These are phyloP conservation scores for Dasysyrphus tricinctus DNA, from an alignment of 2,888 invertebrate species.

Conservation along the genomic window DNA sequence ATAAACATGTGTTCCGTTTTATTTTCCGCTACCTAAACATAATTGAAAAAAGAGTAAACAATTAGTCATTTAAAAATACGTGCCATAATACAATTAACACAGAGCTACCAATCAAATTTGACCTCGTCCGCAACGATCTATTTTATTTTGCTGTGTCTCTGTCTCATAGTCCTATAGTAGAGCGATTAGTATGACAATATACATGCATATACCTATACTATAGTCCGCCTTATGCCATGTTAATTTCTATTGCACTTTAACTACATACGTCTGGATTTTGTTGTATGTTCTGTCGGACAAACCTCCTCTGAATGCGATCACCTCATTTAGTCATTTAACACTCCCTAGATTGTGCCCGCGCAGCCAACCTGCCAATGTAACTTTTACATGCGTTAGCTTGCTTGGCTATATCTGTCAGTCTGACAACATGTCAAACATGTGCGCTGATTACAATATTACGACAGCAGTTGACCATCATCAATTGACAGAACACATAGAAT, in stretches of 20 bases:
- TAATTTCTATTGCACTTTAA: constrained; percentile 4
- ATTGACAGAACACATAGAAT: constrained; percentile 55
- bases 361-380: constrained; percentile 6
- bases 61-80: constrained; percentile 50
- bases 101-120: constrained; percentile 44
- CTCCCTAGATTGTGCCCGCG: constrained; percentile 2
- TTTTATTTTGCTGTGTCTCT: background rate
- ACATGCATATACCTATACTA: background rate
- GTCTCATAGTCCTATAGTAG: background rate
- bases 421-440: constrained; percentile 65
- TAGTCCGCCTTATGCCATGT: background rate
- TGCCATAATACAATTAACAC: constrained; percentile 56
- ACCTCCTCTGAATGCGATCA: constrained; percentile 18
- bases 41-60: constrained; percentile 26
- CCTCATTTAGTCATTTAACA: constrained; percentile 25
- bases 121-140: constrained; percentile 54
- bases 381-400: constrained; percentile 44
- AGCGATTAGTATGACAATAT: background rate
- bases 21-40: background rate
- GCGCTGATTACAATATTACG: constrained; percentile 57
- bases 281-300: background rate
- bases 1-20: background rate
- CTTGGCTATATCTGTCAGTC: constrained; percentile 49
- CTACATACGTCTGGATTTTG: background rate
- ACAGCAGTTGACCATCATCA: constrained; percentile 62